Evolutionary conservation across 2,888 invertebrate genomes (phyloP).

Genomic region (Philhelius pedissequus): DNA sequence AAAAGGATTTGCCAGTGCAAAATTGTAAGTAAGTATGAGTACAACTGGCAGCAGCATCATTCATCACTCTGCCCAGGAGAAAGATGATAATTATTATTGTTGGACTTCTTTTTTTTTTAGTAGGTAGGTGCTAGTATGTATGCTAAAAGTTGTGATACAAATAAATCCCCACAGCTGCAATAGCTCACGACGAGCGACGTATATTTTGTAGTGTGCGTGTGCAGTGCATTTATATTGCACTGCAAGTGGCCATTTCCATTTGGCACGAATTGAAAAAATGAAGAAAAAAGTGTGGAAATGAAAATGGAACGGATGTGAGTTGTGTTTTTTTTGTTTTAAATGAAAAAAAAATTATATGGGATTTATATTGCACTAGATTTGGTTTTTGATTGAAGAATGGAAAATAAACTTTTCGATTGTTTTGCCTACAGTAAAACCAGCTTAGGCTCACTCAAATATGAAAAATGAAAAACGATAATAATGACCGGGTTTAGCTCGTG

Average conservation of each 20-base stretch:
- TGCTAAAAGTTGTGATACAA: neutral
- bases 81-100: conserved; percentile 28
- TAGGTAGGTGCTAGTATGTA: no score
- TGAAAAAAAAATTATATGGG: neutral
- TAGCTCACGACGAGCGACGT: neutral
- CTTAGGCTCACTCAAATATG: no score
- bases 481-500: no score
- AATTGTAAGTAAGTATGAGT: neutral
- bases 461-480: no score
- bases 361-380: conserved; percentile 15
- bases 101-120: neutral
- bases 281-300: neutral
- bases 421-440: no score
- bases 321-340: conserved; percentile 8
- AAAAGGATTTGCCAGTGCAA: neutral
- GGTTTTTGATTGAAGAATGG: conserved; percentile 10
- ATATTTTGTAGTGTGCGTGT: neutral
- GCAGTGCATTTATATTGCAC: conserved; percentile 8
- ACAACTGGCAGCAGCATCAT: conserved; percentile 2
- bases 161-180: conserved; percentile 26
- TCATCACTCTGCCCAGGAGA: conserved; percentile 37
- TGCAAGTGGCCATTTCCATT: conserved; percentile 51
- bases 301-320: conserved; percentile 46
- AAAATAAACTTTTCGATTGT: neutral
- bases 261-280: neutral